These are phyloP conservation scores for Urocolius indicus DNA, from an alignment of 2,113 vertebrate genomes.

Conservation along the genomic window DNA sequence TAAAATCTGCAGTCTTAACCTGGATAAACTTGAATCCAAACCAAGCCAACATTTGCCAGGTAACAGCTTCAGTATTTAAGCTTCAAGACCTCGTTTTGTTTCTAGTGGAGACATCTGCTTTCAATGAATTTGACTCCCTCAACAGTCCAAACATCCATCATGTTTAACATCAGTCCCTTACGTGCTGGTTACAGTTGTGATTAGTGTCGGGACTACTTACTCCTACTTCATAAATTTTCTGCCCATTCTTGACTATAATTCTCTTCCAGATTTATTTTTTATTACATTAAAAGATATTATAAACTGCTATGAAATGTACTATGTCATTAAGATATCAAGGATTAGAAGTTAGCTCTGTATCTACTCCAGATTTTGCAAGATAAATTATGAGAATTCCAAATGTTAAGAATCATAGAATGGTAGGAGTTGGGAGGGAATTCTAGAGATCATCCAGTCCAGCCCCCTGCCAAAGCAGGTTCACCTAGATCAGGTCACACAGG, in stretches of 20 bases:
- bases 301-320: background rate
- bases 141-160: background rate
- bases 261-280: background rate
- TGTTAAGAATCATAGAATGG: too few relatives aligned
- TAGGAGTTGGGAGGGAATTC: too few relatives aligned
- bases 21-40: background rate
- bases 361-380: background rate
- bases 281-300: background rate
- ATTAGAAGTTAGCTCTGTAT: background rate
- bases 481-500: too few relatives aligned
- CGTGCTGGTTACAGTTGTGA: background rate
- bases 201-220: background rate
- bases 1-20: background rate
- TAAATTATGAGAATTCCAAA: too few relatives aligned
- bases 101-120: background rate
- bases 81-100: background rate
- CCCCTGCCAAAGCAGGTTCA: too few relatives aligned
- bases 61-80: background rate
- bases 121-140: background rate
- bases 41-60: fast-evolving
- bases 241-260: background rate
- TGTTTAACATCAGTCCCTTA: background rate
- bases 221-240: background rate
- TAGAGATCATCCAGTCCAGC: too few relatives aligned
- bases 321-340: background rate